Evolutionary conservation across 1,140 invertebrate genomes (phyloP), one percentile per base, ranked within the genome.

Genomic region (Phenacoccus solenopsis): DNA sequence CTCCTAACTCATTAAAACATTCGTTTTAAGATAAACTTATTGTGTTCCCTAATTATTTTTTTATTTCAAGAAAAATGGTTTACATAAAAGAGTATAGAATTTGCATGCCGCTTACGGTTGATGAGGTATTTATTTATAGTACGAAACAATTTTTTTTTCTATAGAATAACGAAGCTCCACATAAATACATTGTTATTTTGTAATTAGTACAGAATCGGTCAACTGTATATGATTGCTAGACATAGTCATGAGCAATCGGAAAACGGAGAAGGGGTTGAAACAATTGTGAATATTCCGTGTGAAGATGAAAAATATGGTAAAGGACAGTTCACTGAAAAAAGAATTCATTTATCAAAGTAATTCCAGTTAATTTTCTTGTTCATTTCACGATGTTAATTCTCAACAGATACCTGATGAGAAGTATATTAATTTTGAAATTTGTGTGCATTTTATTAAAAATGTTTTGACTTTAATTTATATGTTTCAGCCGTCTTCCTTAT

Each of bases 141-240:
- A 9, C 21, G 7, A 59, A 59, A 59, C 20, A 1, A 24, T 24
- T 4, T 25, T 64, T 16, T 1, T 13, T 64, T 64, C 22, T 22
- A 24, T 64, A 16, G 59, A 27, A 64, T 64, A 16, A 32, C 13
- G n/a, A n/a, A n/a, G n/a, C n/a, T n/a, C n/a, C n/a, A n/a, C n/a
- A n/a, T 32, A 5, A 13, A 32, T 32, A 5, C 13, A 9, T 49
- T 10, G 38, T 49, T 49, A 16, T 16, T 9, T 49, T 1, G 28
- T 67, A 81, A 83, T 69, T 77, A 96, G 93, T 96, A 96, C 79
- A 86, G 85, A 68, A 88, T 95, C 77, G 93, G 93, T 0, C 93
- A 96, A 76, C 82, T 96, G 68, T 96, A 94, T 79, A 96, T 96
- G 93, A 95, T 96, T 75, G 91, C 93, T 4, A 86, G 92, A 71